Evolutionary conservation across 2,113 vertebrate species (phyloP), one percentile per base, ranked within the genome.

Genomic region (Rhegmatorhina hoffmannsi): DNA sequence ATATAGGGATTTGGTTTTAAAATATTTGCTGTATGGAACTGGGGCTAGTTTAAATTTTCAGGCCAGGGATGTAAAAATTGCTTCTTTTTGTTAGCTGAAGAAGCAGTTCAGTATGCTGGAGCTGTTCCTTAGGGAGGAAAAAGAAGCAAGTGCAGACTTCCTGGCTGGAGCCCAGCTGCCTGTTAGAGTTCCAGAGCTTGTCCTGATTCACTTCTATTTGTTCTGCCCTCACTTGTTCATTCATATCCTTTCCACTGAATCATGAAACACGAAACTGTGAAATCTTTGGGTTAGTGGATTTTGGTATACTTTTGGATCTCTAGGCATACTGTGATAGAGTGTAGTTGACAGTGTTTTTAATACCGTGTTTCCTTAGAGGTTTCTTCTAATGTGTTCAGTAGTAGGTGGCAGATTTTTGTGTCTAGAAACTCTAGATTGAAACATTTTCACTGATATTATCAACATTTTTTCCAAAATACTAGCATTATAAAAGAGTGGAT

Each of bases 51-150:
- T 94, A 91, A 96, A 93, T 85, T 93, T 96, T 95, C 96, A 95
- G 94, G 64, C 53, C 95, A 56, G 31, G 50, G 62, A 78, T 95
- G 87, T 72, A 90, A 96, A 97, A 97, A 97, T 94, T 95, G 77
- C 78, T 82, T 64, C 87, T 90, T 96, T 97, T 96, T 96, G 87
- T 96, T 97, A 88, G 91, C 72, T 59, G 95, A 96, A 97, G 96
- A 96, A 98, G 94, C 93, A 96, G 84, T 92, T 97, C 97, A 96
- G 97, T 98, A 93, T 94, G 93, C 89, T 92, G 74, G 84, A 94
- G 82, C 77, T 89, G 89, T 84, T 93, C 60, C 63, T 96, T 77
- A 66, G 89, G 80, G 91, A 96, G 43, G 76, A 94, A 93, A 96
- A 92, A 91, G 67, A 94, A 47, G 47, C 83, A 83, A 96, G 72